Evolutionary conservation across 1,140 invertebrate species (phyloP).

Genomic region (Zophobas morio): DNA sequence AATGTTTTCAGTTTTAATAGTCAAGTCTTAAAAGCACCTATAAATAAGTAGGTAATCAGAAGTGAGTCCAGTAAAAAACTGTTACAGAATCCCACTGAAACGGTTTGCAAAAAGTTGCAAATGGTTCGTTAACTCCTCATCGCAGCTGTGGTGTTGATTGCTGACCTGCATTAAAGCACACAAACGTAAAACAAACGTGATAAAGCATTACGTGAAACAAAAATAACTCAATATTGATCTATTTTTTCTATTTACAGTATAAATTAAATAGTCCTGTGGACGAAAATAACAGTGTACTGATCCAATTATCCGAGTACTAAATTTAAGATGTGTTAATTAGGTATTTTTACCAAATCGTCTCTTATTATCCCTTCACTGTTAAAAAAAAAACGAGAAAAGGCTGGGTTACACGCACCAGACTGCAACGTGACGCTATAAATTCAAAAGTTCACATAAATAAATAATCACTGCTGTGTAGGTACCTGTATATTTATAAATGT

Average conservation of each 20-base stretch:
- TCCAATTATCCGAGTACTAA: constrained; percentile 8
- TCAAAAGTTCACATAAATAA: constrained; percentile 6
- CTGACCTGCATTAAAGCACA: too few species aligned
- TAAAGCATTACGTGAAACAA: background rate
- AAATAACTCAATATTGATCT: background rate
- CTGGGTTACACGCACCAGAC: background rate
- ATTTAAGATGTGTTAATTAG: constrained; percentile 18
- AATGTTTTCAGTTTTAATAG: too few species aligned
- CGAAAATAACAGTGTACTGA: constrained; percentile 3
- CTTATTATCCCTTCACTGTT: background rate
- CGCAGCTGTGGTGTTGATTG: too few species aligned
- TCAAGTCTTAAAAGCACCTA: too few species aligned
- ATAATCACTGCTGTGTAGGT: constrained; percentile 5
- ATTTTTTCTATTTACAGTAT: too few species aligned
- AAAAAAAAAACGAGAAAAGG: background rate
- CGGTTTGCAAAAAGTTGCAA: too few species aligned
- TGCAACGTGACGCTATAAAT: constrained; percentile 19
- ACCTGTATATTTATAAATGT: background rate
- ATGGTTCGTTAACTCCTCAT: too few species aligned
- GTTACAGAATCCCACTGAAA: too few species aligned
- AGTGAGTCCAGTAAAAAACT: too few species aligned
- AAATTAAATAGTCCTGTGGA: background rate
- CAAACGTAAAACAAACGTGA: too few species aligned
- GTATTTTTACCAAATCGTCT: background rate
- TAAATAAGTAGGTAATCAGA: too few species aligned